Evolutionary conservation across 1,140 invertebrate species (phyloP), one percentile per base, ranked within the genome.

Genomic region (Tetragnatha versicolor): DNA sequence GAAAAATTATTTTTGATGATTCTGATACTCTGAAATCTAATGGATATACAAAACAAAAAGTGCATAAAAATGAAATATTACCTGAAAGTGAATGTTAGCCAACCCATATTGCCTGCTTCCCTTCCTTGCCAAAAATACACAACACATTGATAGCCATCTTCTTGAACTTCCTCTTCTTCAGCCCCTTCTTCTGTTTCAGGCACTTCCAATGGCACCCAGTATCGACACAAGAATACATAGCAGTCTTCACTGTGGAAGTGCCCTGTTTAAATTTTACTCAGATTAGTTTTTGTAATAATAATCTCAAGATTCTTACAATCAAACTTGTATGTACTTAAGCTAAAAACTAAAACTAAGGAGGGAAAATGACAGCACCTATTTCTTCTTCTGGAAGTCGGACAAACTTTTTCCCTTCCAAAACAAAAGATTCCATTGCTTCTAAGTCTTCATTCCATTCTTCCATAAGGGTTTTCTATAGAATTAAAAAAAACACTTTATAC

Each of bases 121-220:
- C 98, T 87, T 0, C 97, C 96, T 88, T 99, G 98, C 98, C 98
- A 99, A 87, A 99, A 99, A 85, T 99, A 99, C 9, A 99, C 97
- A 39, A 98, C 94, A 87, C 95, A 98, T 83, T 98, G 94, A 82
- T 93, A 95, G 85, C 97, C 94, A 82, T 96, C 94, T 83, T 94
- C 93, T 45, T 89, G 88, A 49, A 90, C 89, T 35, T 89, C 89
- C 35, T 88, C 87, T 42, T 92, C 90, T 2, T 89, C 88, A 3
- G 87, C 84, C 5, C 85, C 84, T 39, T 86, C 87, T 33, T 85
- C 80, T 17, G 37, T 82, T 51, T 83, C 84, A 10, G 88, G 88
- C 10, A 80, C 82, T 76, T 92, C 90, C 47, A 88, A 84, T 31
- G 90, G 93, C 81, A 98, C 91, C 89, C 95, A 94, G 86, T 99